These are phyloP conservation scores for Alces alces DNA, from an alignment of 2,113 vertebrate genomes.

Conservation along the genomic window DNA sequence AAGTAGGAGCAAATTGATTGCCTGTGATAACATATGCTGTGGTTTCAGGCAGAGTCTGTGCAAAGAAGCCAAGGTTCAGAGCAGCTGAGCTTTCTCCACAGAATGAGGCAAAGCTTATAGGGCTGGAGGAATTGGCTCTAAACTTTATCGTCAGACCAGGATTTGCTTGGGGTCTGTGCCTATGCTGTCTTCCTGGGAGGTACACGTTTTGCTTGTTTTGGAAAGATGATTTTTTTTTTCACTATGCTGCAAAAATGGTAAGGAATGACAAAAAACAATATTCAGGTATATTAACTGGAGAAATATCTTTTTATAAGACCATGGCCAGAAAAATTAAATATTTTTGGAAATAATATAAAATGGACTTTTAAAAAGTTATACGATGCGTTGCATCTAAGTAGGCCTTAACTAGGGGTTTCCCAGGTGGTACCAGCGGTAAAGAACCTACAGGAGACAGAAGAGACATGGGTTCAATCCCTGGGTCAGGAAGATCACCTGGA, in stretches of 20 bases:
- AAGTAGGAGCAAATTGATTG: background rate
- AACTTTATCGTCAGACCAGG: fast-evolving
- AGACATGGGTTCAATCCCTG: background rate
- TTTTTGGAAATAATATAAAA: background rate
- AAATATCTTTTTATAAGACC: background rate
- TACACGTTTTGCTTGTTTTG: background rate
- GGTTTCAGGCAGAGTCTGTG: background rate
- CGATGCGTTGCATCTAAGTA: background rate
- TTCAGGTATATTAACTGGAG: background rate
- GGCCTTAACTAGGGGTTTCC: background rate
- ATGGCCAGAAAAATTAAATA: background rate
- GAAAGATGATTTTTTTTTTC: background rate
- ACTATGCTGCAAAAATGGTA: background rate
- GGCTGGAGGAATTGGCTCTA: background rate
- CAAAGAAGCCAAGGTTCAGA: background rate
- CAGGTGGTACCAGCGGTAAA: background rate
- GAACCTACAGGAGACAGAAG: background rate
- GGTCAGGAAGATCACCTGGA: background rate
- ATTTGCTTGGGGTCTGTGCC: background rate
- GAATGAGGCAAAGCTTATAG: background rate
- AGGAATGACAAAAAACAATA: background rate
- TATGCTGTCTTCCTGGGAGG: background rate
- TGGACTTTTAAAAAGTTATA: background rate
- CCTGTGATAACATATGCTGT: background rate
- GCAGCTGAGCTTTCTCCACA: background rate